Base-by-base conservation (phyloP, 30 jellyfish, hydroid and myxozoan genomes). In the Pseudorhiza aurosa region DNA sequence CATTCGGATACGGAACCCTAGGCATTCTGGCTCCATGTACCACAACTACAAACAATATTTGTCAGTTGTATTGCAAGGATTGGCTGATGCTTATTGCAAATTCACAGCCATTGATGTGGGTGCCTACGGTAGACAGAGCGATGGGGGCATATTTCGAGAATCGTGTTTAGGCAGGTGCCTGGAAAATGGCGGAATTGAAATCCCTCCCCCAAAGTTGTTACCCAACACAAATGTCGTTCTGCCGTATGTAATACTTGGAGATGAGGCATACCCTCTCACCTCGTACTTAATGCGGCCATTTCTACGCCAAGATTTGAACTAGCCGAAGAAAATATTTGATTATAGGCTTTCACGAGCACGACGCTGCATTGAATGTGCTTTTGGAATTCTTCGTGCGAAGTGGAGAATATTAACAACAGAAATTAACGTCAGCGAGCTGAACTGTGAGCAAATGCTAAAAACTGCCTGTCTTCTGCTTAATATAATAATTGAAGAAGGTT, bases 81-180 rank as follows among this genome's bases (percentile, higher is more conserved):
- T 50, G 25, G 86, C 86, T 4, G 75, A 72, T 72, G 73, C 72
- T n/a, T n/a, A 47, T 29, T 47, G 86, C 30, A 72, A 50, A 28
- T 68, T 68, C 21, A 44, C 44, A 5, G 56, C 83, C 4, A 69
- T 44, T 0, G 68, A 69, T 44, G 69, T 69, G 3, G 83, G 83
- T n/a, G 83, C 83, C 32, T 44, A 69, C 12, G 77, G 77, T 0
- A 69, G 69, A 30, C 83, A 42, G 21, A 69, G 83, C 44, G 69
- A 69, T 40, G 69, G 69, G 1, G 83, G 83, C 1, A 44, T 69
- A 7, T 50, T 69, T n/a, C 83, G 18, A 1, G 69, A 39, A 11
- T 69, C 83, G 11, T 28, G 69, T 42, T 69, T 69, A 14, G 68
- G 69, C 9, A n/a, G 4, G 15, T 12, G 69, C 19, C 47, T 69